Base-by-base conservation (phyloP, 1,140 invertebrate genomes). In the Lucilia sericata region DNA sequence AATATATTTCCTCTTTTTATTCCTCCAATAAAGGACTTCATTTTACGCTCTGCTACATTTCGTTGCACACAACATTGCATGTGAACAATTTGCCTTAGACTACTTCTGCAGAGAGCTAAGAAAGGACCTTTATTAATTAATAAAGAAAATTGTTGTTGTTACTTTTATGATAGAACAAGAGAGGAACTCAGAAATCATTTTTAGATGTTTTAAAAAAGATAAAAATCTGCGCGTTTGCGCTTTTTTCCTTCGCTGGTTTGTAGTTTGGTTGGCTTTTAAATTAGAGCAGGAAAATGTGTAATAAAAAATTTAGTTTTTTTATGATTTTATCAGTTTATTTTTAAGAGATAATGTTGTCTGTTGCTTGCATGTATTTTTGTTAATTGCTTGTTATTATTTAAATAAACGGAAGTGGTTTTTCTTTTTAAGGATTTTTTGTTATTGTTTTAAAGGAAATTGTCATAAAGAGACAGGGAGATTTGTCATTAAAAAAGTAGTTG, bases 1-100 rank as follows among this genome's bases (percentile, higher is more conserved):
- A 42, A 42, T 42, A 42, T 3, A 8, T 42, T 42, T 42, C 7
- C 13, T 55, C 13, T 55, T 55, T 55, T 55, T 14, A 55, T 1
- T 10, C 10, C 51, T 55, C 7, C 8, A 70, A 70, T 7, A 70
- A 25, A 70, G 65, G 0, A 78, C 34, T n/a, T 70, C 65, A 70
- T 70, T 70, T 70, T 25, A n/a, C 19, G 65, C n/a, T 47, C 10
- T 42, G 75, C 75, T 36, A 76, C 75, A 76, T 76, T 76, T 76
- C 75, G 75, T 76, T 76, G 75, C 75, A 76, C 75, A 76, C 75
- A 76, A 76, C 17, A 76, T 76, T 76, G 75, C 75, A 76, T 76
- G 75, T 42, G 75, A 76, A 76, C 2, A 42, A 4, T 47, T 42
- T 42, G 42, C 13, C 13, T 55, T 14, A 55, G 49, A 49, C 49